Conservation (phyloP, 2,888 invertebrate species). For the Camptogramma bilineatum region DNA sequence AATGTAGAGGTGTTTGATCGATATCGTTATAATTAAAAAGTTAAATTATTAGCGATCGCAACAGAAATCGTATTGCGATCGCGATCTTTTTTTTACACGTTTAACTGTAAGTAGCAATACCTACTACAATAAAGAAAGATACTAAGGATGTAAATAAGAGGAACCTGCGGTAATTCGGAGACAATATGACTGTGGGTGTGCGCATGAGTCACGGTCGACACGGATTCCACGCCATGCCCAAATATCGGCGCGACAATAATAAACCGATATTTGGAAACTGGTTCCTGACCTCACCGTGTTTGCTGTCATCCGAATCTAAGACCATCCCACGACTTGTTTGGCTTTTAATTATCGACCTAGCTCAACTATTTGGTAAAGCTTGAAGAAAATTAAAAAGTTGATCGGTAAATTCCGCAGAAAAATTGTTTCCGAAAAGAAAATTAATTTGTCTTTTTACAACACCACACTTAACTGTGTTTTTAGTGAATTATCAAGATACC, state of each 20-base stretch:
- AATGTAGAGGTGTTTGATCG: neutral
- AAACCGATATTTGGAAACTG: slow-evolving; percentile 56
- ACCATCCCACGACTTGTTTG: slow-evolving; percentile 26
- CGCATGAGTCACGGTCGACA: slow-evolving; percentile 68
- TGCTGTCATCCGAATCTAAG: slow-evolving; percentile 37
- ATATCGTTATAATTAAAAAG: neutral
- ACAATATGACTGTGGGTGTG: slow-evolving; percentile 55
- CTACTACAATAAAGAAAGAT: slow-evolving; percentile 51
- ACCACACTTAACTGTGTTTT: too few relatives aligned
- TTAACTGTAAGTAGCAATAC: slow-evolving; percentile 43
- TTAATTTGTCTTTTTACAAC: too few relatives aligned
- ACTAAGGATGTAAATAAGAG: slow-evolving; percentile 59
- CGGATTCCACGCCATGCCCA: slow-evolving; percentile 59
- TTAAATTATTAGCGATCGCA: neutral
- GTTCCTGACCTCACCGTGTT: slow-evolving; percentile 48
- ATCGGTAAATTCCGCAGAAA: too few relatives aligned
- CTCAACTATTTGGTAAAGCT: slow-evolving; percentile 16
- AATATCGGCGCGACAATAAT: slow-evolving; percentile 63
- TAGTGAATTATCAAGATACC: too few relatives aligned
- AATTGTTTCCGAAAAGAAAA: too few relatives aligned
- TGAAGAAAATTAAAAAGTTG: neutral
- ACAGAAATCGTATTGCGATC: neutral
- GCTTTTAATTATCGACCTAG: slow-evolving; percentile 23
- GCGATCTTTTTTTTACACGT: neutral
- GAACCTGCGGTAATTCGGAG: slow-evolving; percentile 46